Evolutionary conservation across 2,113 vertebrate genomes (phyloP), one percentile per base, ranked within the genome.

Genomic region (Gila orcuttii): DNA sequence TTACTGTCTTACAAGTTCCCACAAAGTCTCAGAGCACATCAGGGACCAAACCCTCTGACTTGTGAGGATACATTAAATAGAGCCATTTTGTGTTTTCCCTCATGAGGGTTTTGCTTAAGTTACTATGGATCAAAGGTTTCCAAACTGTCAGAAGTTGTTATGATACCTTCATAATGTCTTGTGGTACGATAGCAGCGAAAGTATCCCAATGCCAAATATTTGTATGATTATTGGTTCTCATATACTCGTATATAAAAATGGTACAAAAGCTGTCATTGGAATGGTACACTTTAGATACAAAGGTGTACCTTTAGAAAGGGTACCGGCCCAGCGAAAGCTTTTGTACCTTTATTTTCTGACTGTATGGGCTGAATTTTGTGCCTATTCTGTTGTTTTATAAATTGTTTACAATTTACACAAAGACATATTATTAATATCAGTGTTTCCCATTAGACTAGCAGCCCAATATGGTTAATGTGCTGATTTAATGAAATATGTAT

Each of bases 11-110:
- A 66, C 21, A 39, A 71, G 13, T 79, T 59, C 85, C 68, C 62
- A 45, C 69, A 66, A 76, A 84, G 55, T 23, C 12, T 36, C n/a
- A 17, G 55, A 17, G 52, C 9, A 13, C 31, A 47, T 55, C 52
- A 12, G 60, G 45, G 77, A 81, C 45, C 25, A 21, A 74, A 64
- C 19, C 36, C 4, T 23, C 84, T 66, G 31, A 47, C 68, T 13
- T 33, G 59, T 42, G 77, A 42, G 31, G 57, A 62, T 36, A 45
- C 36, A 31, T 60, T 84, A 68, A 80, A 86, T 77, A 62, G 84
- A 86, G 84, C 1, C 8, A 62, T 75, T 74, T 66, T 60, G 45
- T 39, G 21, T 80, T 86, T 76, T 39, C 75, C 36, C 69, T 47
- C 47, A 11, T 76, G 79, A 59, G 69, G 19, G 33, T 73, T 17